Conservation (phyloP, 2,888 invertebrate genomes). For the Amphipyra berbera region DNA sequence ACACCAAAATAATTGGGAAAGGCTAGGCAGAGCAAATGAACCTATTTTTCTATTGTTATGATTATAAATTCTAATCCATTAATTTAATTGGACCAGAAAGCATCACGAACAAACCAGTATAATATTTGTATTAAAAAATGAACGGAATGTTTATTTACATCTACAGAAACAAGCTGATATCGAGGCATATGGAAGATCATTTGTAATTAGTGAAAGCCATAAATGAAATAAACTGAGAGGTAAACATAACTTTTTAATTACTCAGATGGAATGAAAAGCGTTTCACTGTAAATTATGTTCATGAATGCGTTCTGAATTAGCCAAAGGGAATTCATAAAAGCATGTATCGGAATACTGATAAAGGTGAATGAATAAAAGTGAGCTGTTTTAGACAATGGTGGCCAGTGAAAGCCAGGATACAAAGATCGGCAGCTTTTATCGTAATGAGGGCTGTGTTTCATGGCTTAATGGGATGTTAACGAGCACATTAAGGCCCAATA, state of each 20-base stretch:
- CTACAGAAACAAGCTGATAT: neutral
- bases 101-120: too few species aligned
- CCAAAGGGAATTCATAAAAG: conserved; percentile 39
- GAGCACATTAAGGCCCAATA: conserved; percentile 65
- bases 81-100: too few species aligned
- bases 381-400: conserved; percentile 38
- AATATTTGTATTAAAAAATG: too few species aligned
- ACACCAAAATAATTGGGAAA: too few species aligned
- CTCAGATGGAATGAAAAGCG: conserved; percentile 38
- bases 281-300: conserved; percentile 41
- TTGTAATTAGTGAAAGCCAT: conserved; percentile 20
- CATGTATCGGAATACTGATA: conserved; percentile 34
- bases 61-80: too few species aligned
- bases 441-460: conserved; percentile 59
- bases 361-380: conserved; percentile 51
- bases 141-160: neutral
- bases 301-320: conserved; percentile 42
- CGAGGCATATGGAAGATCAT: conserved; percentile 14
- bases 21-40: too few species aligned
- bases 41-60: too few species aligned
- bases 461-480: conserved; percentile 70
- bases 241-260: conserved; percentile 42
- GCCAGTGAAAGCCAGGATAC: conserved; percentile 36
- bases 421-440: conserved; percentile 65
- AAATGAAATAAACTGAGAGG: conserved; percentile 26